Evolutionary conservation across 2,797 vertebrate species (phyloP).

Genomic region (Pipistrellus kuhlii): DNA sequence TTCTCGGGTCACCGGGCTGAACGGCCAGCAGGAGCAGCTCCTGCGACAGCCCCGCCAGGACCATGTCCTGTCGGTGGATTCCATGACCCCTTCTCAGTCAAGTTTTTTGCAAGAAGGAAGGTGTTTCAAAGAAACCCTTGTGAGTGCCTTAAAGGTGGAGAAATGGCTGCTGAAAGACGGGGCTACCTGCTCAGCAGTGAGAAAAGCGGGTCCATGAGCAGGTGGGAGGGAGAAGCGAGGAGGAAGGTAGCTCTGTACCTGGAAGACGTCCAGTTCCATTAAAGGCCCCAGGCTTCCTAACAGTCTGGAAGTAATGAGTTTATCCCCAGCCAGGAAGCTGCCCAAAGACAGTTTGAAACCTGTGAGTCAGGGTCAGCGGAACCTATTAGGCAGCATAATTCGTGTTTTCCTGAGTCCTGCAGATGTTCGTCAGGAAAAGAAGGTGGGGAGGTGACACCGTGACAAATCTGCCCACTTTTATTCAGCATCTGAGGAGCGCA

Average conservation of each 20-base stretch:
- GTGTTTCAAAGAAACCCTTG: conserved; percentile 49
- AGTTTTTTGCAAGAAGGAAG: conserved; percentile 39
- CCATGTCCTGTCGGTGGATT: not conserved
- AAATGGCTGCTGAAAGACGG: not conserved
- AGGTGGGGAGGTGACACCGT: not conserved
- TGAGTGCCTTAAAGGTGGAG: conserved; percentile 73
- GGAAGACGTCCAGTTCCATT: too few relatives aligned
- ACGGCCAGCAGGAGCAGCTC: not conserved
- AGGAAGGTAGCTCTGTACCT: not conserved
- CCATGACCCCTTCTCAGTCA: not conserved
- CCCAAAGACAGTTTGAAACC: not conserved
- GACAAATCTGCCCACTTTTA: not conserved
- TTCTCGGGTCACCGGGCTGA: rapidly evolving
- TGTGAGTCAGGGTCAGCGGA: not conserved
- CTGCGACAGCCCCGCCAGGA: not conserved
- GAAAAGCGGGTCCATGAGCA: not conserved
- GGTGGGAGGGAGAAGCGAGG: not conserved
- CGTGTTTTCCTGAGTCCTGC: not conserved
- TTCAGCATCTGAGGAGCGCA: not conserved
- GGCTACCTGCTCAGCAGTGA: not conserved
- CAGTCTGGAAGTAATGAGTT: not conserved
- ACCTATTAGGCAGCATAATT: not conserved
- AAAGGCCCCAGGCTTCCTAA: not conserved
- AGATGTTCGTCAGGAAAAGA: not conserved
- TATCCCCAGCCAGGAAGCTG: not conserved